phyloP scores from a whole-genome alignment of 2,888 invertebrate species.

The Synanthedon formicaeformis region DNA sequence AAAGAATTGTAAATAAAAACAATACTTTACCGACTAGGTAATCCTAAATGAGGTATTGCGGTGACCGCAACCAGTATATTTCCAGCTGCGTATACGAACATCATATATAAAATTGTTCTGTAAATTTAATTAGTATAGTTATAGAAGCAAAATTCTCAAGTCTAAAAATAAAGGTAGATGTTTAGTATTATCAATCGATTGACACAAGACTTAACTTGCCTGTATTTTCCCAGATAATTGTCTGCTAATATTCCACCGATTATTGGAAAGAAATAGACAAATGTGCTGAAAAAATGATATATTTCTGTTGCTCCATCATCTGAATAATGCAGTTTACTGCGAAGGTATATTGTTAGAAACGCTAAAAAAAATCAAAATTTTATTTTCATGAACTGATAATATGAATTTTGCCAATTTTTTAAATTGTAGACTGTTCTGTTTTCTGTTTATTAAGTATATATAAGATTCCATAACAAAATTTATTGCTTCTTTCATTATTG shows the following conservation, averaged over 20 bases:
- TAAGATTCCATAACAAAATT: too few relatives aligned
- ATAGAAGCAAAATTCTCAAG: too few relatives aligned
- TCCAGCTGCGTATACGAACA: slow-evolving; percentile 79
- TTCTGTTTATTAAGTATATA: too few relatives aligned
- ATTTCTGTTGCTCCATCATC: slow-evolving; percentile 77
- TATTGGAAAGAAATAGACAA: slow-evolving; percentile 82
- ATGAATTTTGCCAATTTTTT: too few relatives aligned
- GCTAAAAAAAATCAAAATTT: slow-evolving; percentile 53
- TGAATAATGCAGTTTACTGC: slow-evolving; percentile 72
- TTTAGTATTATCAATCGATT: neutral
- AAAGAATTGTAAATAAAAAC: too few relatives aligned
- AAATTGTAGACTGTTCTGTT: too few relatives aligned
- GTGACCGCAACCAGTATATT: slow-evolving; percentile 74
- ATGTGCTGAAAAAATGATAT: slow-evolving; percentile 79
- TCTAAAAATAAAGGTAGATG: neutral
- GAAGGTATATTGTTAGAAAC: slow-evolving; percentile 80
- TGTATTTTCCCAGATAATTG: slow-evolving; percentile 83
- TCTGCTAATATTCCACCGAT: slow-evolving; percentile 85
- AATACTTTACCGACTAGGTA: slow-evolving; percentile 45
- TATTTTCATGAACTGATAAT: neutral
- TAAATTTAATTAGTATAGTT: slow-evolving; percentile 15
- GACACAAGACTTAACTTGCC: slow-evolving; percentile 29
- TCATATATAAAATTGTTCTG: slow-evolving; percentile 79
- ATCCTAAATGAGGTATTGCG: slow-evolving; percentile 61
- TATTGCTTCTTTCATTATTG: too few relatives aligned